Conservation (phyloP, 2,888 invertebrate genomes). For the Pyralis farinalis region DNA sequence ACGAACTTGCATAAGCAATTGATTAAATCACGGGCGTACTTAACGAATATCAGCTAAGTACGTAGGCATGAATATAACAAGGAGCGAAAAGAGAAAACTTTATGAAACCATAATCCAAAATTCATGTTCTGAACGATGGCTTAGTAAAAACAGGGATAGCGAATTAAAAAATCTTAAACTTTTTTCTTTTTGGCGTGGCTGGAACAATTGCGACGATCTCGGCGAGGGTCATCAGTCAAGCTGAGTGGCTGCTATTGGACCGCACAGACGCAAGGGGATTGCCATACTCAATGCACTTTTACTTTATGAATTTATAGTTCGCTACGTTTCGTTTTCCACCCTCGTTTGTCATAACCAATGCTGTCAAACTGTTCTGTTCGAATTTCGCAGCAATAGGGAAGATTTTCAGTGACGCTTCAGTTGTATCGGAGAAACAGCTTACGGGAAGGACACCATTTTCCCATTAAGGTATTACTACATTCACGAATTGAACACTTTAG, state of each 20-base stretch:
- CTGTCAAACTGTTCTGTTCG: constrained; percentile 27
- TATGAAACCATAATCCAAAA: constrained; percentile 20
- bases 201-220: constrained; percentile 42
- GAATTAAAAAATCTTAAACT: constrained; percentile 23
- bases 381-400: constrained; percentile 6
- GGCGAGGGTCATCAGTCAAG: constrained; percentile 48
- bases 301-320: constrained; percentile 52
- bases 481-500: too few species aligned
- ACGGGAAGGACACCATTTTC: too few species aligned
- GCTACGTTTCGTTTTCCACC: constrained; percentile 47
- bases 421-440: not conserved
- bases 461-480: too few species aligned
- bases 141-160: constrained; percentile 19
- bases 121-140: constrained; percentile 19
- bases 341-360: constrained; percentile 49
- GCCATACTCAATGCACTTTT: constrained; percentile 57
- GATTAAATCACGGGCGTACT: constrained; percentile 2
- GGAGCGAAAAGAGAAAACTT: constrained; percentile 11
- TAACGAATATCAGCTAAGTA: not conserved
- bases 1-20: not conserved
- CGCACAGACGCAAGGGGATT: constrained; percentile 40
- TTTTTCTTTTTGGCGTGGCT: constrained; percentile 21
- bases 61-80: constrained; percentile 2
- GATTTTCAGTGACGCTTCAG: constrained; percentile 4
- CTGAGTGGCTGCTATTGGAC: constrained; percentile 52